Conservation (phyloP, 1,140 invertebrate species). For the Dendroctonus ponderosae region DNA sequence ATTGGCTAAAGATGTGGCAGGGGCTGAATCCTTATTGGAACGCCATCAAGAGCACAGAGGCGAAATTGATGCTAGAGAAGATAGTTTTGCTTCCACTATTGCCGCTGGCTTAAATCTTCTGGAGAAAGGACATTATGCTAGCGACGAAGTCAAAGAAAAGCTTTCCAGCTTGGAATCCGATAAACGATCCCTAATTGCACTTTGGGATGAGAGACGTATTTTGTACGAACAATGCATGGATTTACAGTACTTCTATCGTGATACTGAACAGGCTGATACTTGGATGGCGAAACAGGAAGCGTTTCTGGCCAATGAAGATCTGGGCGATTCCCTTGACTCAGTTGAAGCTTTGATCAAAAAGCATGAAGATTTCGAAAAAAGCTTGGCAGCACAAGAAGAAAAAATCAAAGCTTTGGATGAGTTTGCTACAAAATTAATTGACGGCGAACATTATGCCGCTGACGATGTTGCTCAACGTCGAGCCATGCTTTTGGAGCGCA, state of each 20-base stretch:
- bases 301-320: conserved; percentile 94
- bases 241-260: conserved; percentile 95
- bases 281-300: conserved; percentile 99
- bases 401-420: conserved; percentile 99
- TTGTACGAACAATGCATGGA: conserved; percentile 99
- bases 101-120: conserved; percentile 85
- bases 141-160: conserved; percentile 83
- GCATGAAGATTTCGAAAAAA: conserved; percentile 99
- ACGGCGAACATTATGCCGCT: conserved; percentile 96
- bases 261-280: conserved; percentile 95
- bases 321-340: conserved; percentile 95
- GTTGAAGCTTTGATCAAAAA: conserved; percentile 98
- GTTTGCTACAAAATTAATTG: conserved; percentile 94
- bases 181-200: conserved; percentile 75
- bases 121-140: conserved; percentile 87
- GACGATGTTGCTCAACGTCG: conserved; percentile 93
- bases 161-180: conserved; percentile 78
- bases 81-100: conserved; percentile 86
- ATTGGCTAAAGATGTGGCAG: conserved; percentile 94
- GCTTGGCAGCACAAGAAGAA: conserved; percentile 95
- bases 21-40: conserved; percentile 91
- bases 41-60: conserved; percentile 97
- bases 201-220: conserved; percentile 96
- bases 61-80: conserved; percentile 96
- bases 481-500: conserved; percentile 80